Conservation (phyloP, 2,797 vertebrate species). For the Fratercula arctica region DNA sequence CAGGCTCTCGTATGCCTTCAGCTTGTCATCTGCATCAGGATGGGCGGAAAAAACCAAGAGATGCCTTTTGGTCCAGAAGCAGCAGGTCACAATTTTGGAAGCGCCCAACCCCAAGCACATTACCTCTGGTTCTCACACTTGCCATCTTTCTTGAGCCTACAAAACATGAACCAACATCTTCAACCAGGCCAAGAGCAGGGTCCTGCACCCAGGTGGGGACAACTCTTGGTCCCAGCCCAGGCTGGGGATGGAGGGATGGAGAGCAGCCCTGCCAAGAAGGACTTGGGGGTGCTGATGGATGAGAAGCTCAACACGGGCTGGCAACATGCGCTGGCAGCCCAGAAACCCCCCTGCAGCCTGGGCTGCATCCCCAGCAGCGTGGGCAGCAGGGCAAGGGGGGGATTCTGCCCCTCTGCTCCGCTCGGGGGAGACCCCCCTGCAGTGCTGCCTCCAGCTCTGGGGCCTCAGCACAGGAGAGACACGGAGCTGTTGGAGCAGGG, state of each 20-base stretch:
- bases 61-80: neutral
- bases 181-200: neutral
- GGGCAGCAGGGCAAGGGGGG: neutral
- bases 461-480: neutral
- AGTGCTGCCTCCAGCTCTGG: no score
- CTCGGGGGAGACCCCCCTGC: no score
- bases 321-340: neutral
- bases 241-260: neutral
- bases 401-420: neutral
- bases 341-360: no score
- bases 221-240: neutral
- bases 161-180: accelerated
- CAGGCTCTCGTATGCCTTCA: accelerated
- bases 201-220: neutral
- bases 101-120: neutral
- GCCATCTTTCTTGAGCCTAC: neutral
- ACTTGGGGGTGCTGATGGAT: neutral
- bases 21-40: neutral
- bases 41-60: accelerated
- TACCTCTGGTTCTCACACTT: neutral
- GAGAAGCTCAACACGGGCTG: neutral
- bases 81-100: neutral
- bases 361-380: neutral
- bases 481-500: no score
- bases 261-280: neutral